These are phyloP conservation scores for Anoplophora glabripennis DNA, from an alignment of 1,140 invertebrate genomes.

Conservation along the genomic window DNA sequence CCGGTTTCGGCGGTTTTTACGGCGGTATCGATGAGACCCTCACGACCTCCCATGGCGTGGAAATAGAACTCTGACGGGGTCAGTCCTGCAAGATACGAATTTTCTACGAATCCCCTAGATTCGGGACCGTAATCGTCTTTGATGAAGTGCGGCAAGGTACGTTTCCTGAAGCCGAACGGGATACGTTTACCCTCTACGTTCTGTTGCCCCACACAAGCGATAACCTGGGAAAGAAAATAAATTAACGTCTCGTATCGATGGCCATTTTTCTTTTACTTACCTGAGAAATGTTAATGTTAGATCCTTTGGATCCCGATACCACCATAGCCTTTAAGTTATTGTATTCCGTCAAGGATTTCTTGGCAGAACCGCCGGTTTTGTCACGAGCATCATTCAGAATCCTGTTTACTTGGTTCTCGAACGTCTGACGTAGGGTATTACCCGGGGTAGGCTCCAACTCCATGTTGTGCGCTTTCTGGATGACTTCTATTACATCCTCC, in stretches of 20 bases:
- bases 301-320: slow-evolving; percentile 98
- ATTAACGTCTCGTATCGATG: too few relatives aligned
- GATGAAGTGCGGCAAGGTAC: slow-evolving; percentile 99
- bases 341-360: slow-evolving; percentile 98
- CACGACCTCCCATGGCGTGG: slow-evolving; percentile 99
- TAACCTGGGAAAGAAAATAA: slow-evolving; percentile 82
- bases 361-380: slow-evolving; percentile 98
- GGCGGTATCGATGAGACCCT: slow-evolving; percentile 99
- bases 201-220: slow-evolving; percentile 99
- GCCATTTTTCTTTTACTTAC: too few relatives aligned
- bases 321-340: slow-evolving; percentile 99
- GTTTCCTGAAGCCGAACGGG: slow-evolving; percentile 97
- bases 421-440: slow-evolving; percentile 92
- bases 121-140: slow-evolving; percentile 99
- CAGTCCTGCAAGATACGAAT: slow-evolving; percentile 97
- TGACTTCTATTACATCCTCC: slow-evolving; percentile 98
- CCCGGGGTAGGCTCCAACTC: slow-evolving; percentile 98
- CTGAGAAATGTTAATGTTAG: slow-evolving; percentile 99
- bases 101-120: slow-evolving; percentile 98
- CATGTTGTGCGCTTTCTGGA: slow-evolving; percentile 99
- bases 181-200: slow-evolving; percentile 99
- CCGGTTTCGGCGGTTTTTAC: slow-evolving; percentile 99
- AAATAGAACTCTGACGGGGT: slow-evolving; percentile 99
- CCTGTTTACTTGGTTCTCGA: slow-evolving; percentile 91
- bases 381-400: slow-evolving; percentile 99